Evolutionary conservation across 2,113 vertebrate genomes (phyloP).

Genomic region (Tupaia chinensis): DNA sequence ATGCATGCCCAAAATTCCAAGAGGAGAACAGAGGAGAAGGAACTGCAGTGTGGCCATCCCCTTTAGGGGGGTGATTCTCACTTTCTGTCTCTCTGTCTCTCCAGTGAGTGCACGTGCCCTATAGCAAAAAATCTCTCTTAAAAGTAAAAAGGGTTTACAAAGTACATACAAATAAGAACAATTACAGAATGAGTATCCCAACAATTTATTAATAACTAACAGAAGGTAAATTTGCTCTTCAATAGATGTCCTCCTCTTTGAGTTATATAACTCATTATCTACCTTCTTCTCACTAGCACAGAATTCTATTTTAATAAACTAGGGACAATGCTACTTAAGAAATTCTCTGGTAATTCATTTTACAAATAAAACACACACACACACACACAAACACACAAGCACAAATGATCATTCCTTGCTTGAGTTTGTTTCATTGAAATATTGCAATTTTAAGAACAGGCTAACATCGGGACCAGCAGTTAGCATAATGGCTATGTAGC

Average conservation of each 20-base stretch:
- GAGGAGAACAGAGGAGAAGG: too few relatives aligned
- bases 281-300: neutral
- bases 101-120: too few relatives aligned
- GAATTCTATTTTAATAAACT: conserved; percentile 47
- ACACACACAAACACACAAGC: neutral
- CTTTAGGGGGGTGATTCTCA: too few relatives aligned
- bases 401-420: conserved; percentile 3
- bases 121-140: too few relatives aligned
- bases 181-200: conserved; percentile 22
- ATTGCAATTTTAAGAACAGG: neutral
- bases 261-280: conserved; percentile 11
- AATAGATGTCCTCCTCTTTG: neutral
- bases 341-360: conserved; percentile 43
- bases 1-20: too few relatives aligned
- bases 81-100: too few relatives aligned
- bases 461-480: neutral
- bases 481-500: too few relatives aligned
- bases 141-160: neutral
- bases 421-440: conserved; percentile 40
- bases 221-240: conserved; percentile 3
- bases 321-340: conserved; percentile 8
- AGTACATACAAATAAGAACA: neutral
- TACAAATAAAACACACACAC: neutral
- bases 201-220: neutral
- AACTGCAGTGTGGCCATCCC: too few relatives aligned